These are phyloP conservation scores for Alviniconcha strummeri DNA, from an alignment of 2,888 invertebrate species.

Conservation along the genomic window DNA sequence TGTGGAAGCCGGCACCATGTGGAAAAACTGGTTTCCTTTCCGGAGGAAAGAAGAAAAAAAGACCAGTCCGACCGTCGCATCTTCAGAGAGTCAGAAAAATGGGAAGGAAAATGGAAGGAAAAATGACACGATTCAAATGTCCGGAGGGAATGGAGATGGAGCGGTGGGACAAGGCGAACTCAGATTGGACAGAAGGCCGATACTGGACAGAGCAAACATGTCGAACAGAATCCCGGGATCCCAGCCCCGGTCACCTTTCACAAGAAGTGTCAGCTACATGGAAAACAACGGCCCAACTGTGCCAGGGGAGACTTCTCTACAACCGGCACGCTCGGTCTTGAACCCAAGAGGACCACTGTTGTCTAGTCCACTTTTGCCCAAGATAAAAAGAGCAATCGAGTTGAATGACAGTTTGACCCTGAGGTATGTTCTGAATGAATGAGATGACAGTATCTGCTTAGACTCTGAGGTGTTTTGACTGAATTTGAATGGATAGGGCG, in stretches of 20 bases:
- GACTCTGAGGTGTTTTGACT: not conserved
- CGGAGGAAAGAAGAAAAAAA: conserved; percentile 18
- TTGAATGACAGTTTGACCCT: conserved; percentile 25
- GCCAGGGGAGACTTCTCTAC: not conserved
- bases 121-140: not conserved
- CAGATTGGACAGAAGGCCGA: conserved; percentile 14
- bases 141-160: not conserved
- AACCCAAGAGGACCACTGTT: conserved; percentile 52
- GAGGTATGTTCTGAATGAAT: not conserved
- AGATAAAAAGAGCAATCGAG: conserved; percentile 59
- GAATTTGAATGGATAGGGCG: not conserved
- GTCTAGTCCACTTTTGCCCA: conserved; percentile 58
- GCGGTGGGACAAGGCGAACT: not conserved
- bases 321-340: conserved; percentile 22
- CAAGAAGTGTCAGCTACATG: not conserved
- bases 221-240: not conserved
- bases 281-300: not conserved
- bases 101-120: conserved; percentile 14
- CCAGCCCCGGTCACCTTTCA: not conserved
- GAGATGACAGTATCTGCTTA: not conserved
- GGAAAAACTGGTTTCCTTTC: conserved; percentile 28
- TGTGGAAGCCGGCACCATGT: conserved; percentile 17
- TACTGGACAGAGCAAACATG: conserved; percentile 21
- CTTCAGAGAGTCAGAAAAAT: not conserved
- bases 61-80: not conserved